Evolutionary conservation across 2,113 vertebrate genomes (phyloP).

Genomic region (Pungitius pungitius): DNA sequence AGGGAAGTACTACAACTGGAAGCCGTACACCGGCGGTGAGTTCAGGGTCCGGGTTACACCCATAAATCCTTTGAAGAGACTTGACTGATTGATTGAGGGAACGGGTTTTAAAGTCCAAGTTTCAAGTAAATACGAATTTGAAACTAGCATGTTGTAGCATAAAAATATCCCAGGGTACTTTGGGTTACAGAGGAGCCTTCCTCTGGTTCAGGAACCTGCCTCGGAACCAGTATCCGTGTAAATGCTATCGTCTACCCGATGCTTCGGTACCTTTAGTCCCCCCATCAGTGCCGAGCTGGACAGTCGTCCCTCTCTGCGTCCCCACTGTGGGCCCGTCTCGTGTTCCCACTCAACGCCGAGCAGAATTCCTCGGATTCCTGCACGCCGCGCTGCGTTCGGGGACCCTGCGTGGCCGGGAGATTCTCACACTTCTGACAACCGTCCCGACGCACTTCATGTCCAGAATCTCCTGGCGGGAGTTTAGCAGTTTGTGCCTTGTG

Average conservation of each 20-base stretch:
- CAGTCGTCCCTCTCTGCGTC: slow-evolving; percentile 15
- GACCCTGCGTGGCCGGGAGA: not conserved
- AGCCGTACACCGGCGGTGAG: slow-evolving; percentile 97
- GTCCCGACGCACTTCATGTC: slow-evolving; percentile 5
- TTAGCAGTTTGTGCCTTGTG: not conserved
- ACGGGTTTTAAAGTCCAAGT: not conserved
- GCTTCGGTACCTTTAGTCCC: not conserved
- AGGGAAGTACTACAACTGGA: slow-evolving; percentile 99
- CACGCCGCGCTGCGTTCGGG: not conserved
- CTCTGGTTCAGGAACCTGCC: not conserved
- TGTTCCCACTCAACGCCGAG: slow-evolving; percentile 52
- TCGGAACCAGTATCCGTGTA: too few species aligned
- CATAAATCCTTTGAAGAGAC: not conserved
- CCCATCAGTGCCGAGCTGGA: slow-evolving; percentile 1
- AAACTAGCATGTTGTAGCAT: not conserved
- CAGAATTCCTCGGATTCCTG: slow-evolving; percentile 68
- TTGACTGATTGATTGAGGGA: not conserved
- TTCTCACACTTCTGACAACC: not conserved
- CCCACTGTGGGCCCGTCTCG: slow-evolving; percentile 38
- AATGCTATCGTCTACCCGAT: too few species aligned
- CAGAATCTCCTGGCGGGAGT: slow-evolving; percentile 33
- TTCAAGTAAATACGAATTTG: not conserved
- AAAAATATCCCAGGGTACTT: not conserved
- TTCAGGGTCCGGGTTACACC: slow-evolving; percentile 11
- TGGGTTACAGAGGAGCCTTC: too few species aligned